Base-by-base conservation (phyloP, 2,888 invertebrate species). In the Drosophila ezoana region DNA sequence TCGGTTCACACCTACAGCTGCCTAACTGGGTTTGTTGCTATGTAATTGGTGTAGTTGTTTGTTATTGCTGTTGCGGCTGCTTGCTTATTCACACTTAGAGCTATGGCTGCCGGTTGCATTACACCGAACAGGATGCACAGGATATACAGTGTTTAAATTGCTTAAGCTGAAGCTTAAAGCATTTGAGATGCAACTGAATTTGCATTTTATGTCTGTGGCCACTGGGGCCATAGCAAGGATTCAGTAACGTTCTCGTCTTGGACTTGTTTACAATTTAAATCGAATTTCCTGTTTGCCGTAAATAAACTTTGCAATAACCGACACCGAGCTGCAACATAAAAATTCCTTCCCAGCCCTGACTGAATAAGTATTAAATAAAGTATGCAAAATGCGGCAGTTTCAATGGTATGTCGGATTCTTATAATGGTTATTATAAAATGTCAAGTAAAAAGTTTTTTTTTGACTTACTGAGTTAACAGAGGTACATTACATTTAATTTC, bases 141-240 rank as follows among this genome's bases (percentile, higher is more conserved):
- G 85, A 87, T 85, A 81, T 87, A 81, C 83, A 86, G 79, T 81
- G 77, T 72, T 85, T 87, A 85, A 85, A 83, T 82, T 79, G 84
- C 72, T 74, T 74, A 70, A 80, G 73, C 65, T 68, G 57, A 48
- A 51, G 75, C 85, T 87, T 87, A 76, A 85, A 85, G 72, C 69
- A 41, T 60, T 60, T 59, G 14, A 62, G 52, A 23, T 67, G 68
- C 84, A 72, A 49, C 72, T 56, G 70, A 49, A 82, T 82, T 82
- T 85, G 82, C 86, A 83, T 83, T 48, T 60, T 67, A 41, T 41
- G 59, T 52, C 45, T 58, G 38, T 44, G 56, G 59, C 59, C 40
- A 47, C 40, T 40, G 40, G 37, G 37, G 40, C 13, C 14, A 5
- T 28, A 5, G 9, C 16, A 9, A 18, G 23, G 20, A 32, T 32